Conservation (phyloP, 2,113 vertebrate species). For the Tonatia bakeri region DNA sequence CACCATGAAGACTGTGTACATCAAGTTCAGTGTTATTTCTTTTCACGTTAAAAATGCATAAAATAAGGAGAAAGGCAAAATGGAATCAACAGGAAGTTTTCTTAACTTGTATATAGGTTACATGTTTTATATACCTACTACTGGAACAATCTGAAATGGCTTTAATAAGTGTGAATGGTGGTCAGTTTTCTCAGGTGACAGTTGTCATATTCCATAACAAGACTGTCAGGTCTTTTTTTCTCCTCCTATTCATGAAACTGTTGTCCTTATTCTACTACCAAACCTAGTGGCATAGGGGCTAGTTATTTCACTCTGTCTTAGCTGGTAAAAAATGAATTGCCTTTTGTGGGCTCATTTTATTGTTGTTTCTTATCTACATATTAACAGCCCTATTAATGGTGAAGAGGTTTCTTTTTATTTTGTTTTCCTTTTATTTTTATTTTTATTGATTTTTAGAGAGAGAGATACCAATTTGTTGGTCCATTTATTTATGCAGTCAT, state of each 20-base stretch:
- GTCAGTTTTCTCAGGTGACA: not conserved
- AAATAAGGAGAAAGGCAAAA: slow-evolving; percentile 32
- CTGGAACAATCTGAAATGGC: not conserved
- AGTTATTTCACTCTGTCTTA: not conserved
- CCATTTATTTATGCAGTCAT: too few relatives aligned
- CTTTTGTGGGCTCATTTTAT: not conserved
- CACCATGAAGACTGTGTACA: not conserved
- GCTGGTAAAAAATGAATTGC: not conserved
- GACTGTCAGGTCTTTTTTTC: not conserved
- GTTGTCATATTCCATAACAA: not conserved
- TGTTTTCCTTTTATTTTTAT: not conserved
- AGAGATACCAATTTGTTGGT: too few relatives aligned
- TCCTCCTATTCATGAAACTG: not conserved
- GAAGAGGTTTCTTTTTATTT: not conserved
- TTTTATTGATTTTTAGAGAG: too few relatives aligned
- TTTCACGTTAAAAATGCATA: not conserved
- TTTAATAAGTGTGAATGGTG: not conserved
- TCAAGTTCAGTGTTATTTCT: not conserved
- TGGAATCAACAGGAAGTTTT: not conserved
- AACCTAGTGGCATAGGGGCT: not conserved
- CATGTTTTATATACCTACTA: not conserved
- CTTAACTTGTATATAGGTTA: not conserved
- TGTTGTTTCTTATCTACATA: slow-evolving; percentile 7
- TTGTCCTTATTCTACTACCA: not conserved
- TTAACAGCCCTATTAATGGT: not conserved